A percentile compares a stretch with the other conserved stretches of the same genome.
These are phyloP conservation scores for rabbit (Oryctolagus cuniculus) DNA, from an alignment of 2,113 vertebrate species.

Conservation along the genomic window mOryCun1.1 NC_091445.1:91240001-91240500, in stretches of 20 bases:
- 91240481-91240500: neutral
- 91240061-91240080: too few relatives aligned
- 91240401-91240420: too few relatives aligned
- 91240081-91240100: too few relatives aligned
- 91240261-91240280: fast-evolving
- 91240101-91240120: neutral
- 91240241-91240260: fast-evolving
- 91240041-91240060: too few relatives aligned
- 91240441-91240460: neutral
- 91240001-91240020: too few relatives aligned
- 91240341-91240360: neutral
- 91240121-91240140: neutral
- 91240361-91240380: neutral
- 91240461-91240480: neutral
- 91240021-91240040: too few relatives aligned
- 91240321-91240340: neutral
- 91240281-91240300: neutral
- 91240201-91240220: neutral
- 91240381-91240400: neutral
- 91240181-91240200: neutral
- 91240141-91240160: neutral
- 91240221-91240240: neutral
- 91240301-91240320: fast-evolving
- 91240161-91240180: neutral
- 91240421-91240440: fast-evolving